These are phyloP conservation scores for Pelosia muscerda DNA, from an alignment of 2,888 invertebrate species.

Conservation along the genomic window DNA sequence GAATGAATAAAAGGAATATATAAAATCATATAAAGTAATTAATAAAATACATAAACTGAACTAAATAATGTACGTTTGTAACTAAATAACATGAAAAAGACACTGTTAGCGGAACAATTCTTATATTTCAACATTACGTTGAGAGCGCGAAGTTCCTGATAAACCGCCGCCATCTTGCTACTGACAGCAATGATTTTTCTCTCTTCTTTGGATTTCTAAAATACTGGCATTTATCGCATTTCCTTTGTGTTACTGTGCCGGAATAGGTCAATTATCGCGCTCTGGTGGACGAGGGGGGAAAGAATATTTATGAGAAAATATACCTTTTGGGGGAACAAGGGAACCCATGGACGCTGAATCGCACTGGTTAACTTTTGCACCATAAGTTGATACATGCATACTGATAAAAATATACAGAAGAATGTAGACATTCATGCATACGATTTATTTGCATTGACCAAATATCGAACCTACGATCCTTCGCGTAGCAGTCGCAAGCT, in stretches of 20 bases:
- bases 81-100: neutral
- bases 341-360: too few relatives aligned
- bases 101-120: neutral
- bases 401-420: too few relatives aligned
- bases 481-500: neutral
- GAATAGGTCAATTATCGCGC: conserved; percentile 1
- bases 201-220: neutral
- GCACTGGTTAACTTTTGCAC: too few relatives aligned
- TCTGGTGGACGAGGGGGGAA: neutral
- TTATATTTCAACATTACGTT: neutral
- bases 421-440: neutral
- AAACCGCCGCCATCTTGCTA: neutral
- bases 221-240: neutral
- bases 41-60: too few relatives aligned
- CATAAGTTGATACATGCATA: neutral
- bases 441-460: neutral
- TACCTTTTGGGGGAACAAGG: too few relatives aligned
- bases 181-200: neutral
- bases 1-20: too few relatives aligned
- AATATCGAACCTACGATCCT: neutral
- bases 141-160: neutral
- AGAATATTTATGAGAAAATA: neutral
- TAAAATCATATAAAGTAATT: too few relatives aligned
- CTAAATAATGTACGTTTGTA: neutral
- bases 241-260: neutral